phyloP scores from a whole-genome alignment of 2,888 invertebrate species.

The Atethmia centrago region DNA sequence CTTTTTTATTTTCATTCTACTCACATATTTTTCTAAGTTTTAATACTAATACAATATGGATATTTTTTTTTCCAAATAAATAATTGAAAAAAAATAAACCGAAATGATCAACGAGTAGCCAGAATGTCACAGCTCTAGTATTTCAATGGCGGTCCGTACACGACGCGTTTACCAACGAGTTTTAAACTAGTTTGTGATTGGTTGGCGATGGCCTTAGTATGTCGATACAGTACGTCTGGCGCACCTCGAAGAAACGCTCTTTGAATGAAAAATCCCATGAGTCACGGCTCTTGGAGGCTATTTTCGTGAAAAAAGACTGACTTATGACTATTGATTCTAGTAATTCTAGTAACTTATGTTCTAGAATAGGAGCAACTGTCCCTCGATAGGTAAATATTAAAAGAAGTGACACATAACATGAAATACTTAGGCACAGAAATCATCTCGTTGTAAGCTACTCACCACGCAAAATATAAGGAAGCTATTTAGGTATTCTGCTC shows the following conservation, averaged over 20 bases:
- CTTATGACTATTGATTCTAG: neutral
- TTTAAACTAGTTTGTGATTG: neutral
- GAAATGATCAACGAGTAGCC: too few species aligned
- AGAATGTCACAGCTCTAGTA: too few species aligned
- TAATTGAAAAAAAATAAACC: too few species aligned
- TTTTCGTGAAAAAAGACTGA: neutral
- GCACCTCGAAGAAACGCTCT: too few species aligned
- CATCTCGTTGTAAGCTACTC: neutral
- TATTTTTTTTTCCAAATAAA: too few species aligned
- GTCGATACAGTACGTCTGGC: too few species aligned
- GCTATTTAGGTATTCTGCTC: constrained; percentile 20
- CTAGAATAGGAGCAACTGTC: neutral
- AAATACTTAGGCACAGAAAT: neutral
- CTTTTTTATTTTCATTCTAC: too few species aligned
- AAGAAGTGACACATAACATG: neutral
- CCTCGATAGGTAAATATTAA: neutral
- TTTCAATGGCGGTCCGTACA: too few species aligned
- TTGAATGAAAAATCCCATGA: neutral
- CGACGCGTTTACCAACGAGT: too few species aligned
- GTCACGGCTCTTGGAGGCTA: too few species aligned
- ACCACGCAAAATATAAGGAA: neutral
- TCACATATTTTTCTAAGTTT: too few species aligned
- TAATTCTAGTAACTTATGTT: neutral
- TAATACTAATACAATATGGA: too few species aligned
- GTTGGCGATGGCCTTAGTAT: neutral